A percentile compares a stretch with the other conserved stretches of the same genome.
Conservation (phyloP, 2,888 invertebrate species). For the Alviniconcha strummeri region DNA sequence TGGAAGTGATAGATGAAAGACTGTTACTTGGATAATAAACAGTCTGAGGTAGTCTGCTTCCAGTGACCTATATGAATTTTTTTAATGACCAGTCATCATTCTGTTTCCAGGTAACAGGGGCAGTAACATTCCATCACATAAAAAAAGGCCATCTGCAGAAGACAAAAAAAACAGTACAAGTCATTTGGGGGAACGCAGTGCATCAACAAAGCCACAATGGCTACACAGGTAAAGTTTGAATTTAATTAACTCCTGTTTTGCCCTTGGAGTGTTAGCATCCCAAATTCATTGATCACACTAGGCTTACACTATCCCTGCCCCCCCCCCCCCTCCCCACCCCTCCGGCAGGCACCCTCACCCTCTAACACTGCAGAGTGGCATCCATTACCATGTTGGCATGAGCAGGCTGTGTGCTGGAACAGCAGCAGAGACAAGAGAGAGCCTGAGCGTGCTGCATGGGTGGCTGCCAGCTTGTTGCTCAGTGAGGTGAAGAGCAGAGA, state of each 20-base stretch:
- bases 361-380: not conserved
- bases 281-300: not conserved
- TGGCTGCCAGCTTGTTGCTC: not conserved
- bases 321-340: not conserved
- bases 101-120: conserved; percentile 28
- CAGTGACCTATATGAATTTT: too few relatives aligned
- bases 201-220: conserved; percentile 5
- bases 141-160: conserved; percentile 25
- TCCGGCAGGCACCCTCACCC: not conserved
- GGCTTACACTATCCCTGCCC: not conserved
- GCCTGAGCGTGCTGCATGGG: not conserved
- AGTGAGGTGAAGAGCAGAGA: not conserved
- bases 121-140: conserved; percentile 22
- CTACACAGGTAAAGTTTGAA: conserved; percentile 16
- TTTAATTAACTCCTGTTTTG: not conserved
- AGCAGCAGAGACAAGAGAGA: not conserved
- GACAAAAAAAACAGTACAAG: not conserved
- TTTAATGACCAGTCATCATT: not conserved
- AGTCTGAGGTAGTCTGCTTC: too few relatives aligned
- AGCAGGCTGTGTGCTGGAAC: not conserved
- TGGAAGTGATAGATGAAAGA: too few relatives aligned
- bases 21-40: too few relatives aligned
- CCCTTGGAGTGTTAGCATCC: not conserved
- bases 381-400: not conserved
- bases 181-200: not conserved